Evolutionary conservation across 53 echinoderm and acorn worm genomes (phyloP).

Genomic region (Zoroaster sp.): DNA sequence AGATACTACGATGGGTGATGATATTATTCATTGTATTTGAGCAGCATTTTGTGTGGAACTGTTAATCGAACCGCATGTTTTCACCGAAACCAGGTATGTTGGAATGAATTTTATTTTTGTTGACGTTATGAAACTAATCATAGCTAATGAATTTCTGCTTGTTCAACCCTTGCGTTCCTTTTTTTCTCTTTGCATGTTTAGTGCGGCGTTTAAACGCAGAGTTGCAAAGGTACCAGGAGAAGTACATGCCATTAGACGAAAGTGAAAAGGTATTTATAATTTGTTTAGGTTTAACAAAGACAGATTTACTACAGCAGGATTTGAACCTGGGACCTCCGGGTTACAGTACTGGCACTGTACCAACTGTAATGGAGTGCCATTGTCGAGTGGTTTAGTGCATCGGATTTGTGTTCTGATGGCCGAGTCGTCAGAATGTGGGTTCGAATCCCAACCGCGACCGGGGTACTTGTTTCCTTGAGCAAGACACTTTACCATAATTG

Average conservation of each 20-base stretch:
- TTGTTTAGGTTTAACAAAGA: not conserved
- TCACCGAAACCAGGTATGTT: not conserved
- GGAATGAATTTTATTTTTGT: not conserved
- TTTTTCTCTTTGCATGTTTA: slow-evolving; percentile 24
- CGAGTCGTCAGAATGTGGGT: no score
- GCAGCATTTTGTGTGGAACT: not conserved
- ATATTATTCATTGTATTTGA: not conserved
- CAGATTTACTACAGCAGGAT: no score
- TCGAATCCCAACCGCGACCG: no score
- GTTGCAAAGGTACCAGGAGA: slow-evolving; percentile 85
- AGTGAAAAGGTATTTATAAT: slow-evolving; percentile 65
- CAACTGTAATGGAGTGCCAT: no score
- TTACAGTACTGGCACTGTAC: no score
- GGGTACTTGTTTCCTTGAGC: no score
- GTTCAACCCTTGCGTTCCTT: not conserved
- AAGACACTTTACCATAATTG: no score
- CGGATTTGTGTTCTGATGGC: no score
- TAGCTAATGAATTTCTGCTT: not conserved
- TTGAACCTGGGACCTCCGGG: no score
- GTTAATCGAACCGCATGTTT: not conserved
- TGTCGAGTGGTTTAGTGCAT: no score
- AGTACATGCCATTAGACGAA: slow-evolving; percentile 77
- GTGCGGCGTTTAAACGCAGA: slow-evolving; percentile 88
- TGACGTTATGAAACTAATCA: not conserved
- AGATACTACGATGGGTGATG: not conserved